These are phyloP conservation scores for Philaenus spumarius DNA, from an alignment of 1,140 invertebrate species.

Conservation along the genomic window DNA sequence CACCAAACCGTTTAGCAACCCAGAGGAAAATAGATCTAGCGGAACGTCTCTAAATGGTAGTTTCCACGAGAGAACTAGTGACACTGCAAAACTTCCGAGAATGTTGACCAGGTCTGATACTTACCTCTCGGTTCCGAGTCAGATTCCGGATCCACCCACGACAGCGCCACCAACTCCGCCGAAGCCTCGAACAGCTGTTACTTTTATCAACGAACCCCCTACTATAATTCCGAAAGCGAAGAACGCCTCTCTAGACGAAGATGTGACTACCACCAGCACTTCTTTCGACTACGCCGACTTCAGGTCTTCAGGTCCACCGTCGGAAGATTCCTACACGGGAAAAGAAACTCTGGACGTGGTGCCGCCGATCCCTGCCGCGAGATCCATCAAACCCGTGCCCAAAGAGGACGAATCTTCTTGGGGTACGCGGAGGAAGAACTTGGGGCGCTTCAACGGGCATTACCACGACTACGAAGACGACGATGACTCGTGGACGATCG, in stretches of 20 bases:
- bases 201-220: conserved; percentile 1
- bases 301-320: neutral
- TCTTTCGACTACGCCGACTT: conserved; percentile 13
- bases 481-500: conserved; percentile 7
- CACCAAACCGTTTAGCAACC: no score
- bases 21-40: no score
- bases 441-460: neutral
- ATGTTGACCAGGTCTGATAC: no score
- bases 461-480: conserved; percentile 1
- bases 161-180: neutral
- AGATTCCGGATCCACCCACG: neutral
- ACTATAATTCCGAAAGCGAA: neutral
- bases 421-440: neutral
- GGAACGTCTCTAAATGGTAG: no score
- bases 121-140: neutral
- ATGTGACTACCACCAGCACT: neutral
- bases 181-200: neutral
- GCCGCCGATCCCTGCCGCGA: neutral
- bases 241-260: conserved; percentile 1
- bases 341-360: conserved; percentile 4
- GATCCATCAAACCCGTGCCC: neutral
- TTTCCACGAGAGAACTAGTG: no score
- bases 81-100: no score
- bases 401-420: conserved; percentile 3
- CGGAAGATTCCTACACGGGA: neutral